Evolutionary conservation across 2,113 vertebrate genomes (phyloP).

Genomic region (Brachypteracias leptosomus): DNA sequence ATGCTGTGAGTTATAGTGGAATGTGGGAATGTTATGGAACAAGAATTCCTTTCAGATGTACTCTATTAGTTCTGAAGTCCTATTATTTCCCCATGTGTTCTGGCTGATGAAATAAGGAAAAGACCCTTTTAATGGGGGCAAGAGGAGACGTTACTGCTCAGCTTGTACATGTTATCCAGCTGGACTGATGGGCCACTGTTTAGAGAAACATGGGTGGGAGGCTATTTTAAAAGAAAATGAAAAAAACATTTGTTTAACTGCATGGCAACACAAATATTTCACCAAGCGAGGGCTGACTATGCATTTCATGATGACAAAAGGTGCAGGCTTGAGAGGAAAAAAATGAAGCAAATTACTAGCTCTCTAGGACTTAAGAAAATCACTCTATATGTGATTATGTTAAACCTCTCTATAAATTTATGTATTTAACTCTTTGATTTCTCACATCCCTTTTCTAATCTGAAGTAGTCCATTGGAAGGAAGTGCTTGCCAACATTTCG

Average conservation of each 20-base stretch:
- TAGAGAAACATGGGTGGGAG: constrained; percentile 70
- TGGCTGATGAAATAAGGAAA: constrained; percentile 57
- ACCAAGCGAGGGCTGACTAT: constrained; percentile 65
- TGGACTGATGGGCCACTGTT: constrained; percentile 76
- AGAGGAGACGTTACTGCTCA: constrained; percentile 71
- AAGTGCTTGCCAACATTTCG: not conserved
- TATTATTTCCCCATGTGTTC: constrained; percentile 22
- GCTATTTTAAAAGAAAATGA: constrained; percentile 77
- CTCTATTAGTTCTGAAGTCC: constrained; percentile 16
- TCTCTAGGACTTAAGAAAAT: not conserved
- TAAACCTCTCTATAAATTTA: constrained; percentile 44
- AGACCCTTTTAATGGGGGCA: constrained; percentile 65
- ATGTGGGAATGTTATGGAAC: constrained; percentile 30
- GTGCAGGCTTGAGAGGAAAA: constrained; percentile 28
- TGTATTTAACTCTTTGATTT: constrained; percentile 46
- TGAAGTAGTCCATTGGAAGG: not conserved
- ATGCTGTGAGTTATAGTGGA: constrained; percentile 15
- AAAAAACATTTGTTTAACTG: constrained; percentile 76
- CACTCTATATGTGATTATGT: not conserved
- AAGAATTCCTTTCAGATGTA: constrained; percentile 35
- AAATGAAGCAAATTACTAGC: not conserved
- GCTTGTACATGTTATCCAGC: constrained; percentile 77
- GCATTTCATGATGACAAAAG: constrained; percentile 55
- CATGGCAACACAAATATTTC: constrained; percentile 75
- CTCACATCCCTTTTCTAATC: not conserved